phyloP scores from a whole-genome alignment of 2,888 invertebrate genomes.

The Carabus problematicus region DNA sequence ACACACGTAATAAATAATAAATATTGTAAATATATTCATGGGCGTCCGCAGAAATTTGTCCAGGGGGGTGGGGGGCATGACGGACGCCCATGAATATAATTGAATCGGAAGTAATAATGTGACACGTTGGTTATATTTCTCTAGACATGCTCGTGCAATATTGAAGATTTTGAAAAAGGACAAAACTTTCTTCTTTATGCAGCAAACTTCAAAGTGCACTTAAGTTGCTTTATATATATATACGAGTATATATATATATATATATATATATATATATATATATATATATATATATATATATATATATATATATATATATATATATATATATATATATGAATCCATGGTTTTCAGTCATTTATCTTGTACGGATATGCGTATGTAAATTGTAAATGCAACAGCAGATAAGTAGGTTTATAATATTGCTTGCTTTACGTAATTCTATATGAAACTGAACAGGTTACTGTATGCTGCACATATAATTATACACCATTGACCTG shows the following conservation, averaged over 20 bases:
- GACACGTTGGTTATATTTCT: no score
- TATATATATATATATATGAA: slow-evolving; percentile 15
- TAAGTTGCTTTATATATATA: not conserved
- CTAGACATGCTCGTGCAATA: no score
- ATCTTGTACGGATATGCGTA: not conserved
- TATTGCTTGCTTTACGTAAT: slow-evolving; percentile 28
- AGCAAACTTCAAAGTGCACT: not conserved
- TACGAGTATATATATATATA: not conserved
- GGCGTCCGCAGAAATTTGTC: no score
- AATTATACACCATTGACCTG: no score
- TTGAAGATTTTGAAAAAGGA: no score
- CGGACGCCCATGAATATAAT: no score
- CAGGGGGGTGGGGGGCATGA: no score
- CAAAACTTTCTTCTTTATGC: not conserved
- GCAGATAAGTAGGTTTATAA: slow-evolving; percentile 25
- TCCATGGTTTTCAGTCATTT: not conserved
- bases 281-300: slow-evolving; percentile 17
- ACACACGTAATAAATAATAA: no score
- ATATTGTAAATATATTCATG: no score
- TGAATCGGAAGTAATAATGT: no score
- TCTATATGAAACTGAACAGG: slow-evolving; percentile 26
- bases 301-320: slow-evolving; percentile 23
- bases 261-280: not conserved
- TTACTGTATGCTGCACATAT: slow-evolving; percentile 8
- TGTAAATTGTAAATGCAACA: slow-evolving; percentile 9